Conservation (phyloP, 2,113 vertebrate genomes). For the Ascaphus truei region DNA sequence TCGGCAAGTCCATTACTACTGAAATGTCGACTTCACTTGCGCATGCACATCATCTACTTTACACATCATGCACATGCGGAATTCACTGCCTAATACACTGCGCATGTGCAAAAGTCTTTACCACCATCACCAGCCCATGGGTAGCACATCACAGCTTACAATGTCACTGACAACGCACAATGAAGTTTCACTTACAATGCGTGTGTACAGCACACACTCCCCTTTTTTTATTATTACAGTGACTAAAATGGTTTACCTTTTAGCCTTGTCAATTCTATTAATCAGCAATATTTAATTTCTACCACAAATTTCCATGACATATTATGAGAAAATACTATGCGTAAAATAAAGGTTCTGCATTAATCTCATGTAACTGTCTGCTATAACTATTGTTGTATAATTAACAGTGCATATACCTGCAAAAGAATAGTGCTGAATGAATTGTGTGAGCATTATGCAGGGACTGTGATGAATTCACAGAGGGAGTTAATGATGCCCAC, state of each 20-base stretch:
- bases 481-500: slow-evolving; percentile 18
- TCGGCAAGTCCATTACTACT: no score
- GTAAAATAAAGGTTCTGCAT: background rate
- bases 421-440: background rate
- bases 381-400: slow-evolving; percentile 6
- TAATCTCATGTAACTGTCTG: background rate
- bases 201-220: no score
- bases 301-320: background rate
- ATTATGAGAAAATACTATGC: background rate
- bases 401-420: slow-evolving; percentile 15
- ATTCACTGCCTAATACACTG: no score
- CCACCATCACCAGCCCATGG: no score
- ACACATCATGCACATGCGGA: no score
- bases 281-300: background rate
- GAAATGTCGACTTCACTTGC: no score
- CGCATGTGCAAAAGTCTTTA: no score
- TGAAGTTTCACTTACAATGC: no score
- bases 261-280: background rate
- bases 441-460: background rate
- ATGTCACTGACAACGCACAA: no score
- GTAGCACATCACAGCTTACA: no score
- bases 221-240: no score
- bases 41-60: no score
- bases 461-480: slow-evolving; percentile 12
- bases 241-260: background rate